These are phyloP conservation scores for Tachysurus vachellii DNA, from an alignment of 2,113 vertebrate genomes.

Conservation along the genomic window DNA sequence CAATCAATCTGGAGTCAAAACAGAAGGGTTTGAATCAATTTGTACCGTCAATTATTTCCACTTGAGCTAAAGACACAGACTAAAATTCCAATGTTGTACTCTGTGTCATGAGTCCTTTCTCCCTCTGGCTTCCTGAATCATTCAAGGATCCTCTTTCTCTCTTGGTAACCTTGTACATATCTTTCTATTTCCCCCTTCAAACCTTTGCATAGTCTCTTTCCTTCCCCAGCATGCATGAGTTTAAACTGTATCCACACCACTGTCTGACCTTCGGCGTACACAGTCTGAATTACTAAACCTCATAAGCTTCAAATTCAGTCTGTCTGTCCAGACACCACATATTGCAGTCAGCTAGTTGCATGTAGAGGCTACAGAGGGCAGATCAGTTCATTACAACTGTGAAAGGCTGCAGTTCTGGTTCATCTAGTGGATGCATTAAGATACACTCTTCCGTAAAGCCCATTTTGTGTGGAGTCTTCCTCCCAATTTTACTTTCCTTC, in stretches of 20 bases:
- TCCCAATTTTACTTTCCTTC: not conserved
- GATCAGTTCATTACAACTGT: not conserved
- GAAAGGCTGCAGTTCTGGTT: not conserved
- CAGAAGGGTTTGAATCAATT: no score
- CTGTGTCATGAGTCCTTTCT: not conserved
- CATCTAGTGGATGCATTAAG: not conserved
- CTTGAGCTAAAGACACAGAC: not conserved
- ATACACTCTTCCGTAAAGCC: not conserved
- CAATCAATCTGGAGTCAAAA: not conserved
- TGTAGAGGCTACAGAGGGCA: not conserved
- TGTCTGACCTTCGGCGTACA: slow-evolving; percentile 1
- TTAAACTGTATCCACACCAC: not conserved
- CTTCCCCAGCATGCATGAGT: not conserved
- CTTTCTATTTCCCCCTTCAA: not conserved
- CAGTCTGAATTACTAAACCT: not conserved
- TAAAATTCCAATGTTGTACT: not conserved
- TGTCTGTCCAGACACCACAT: not conserved
- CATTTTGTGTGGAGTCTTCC: not conserved
- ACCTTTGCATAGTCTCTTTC: not conserved
- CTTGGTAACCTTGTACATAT: not conserved
- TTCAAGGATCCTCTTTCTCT: not conserved
- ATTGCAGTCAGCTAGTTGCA: not conserved
- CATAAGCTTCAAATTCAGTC: not conserved
- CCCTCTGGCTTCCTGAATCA: not conserved
- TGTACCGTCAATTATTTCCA: not conserved